Evolutionary conservation across 2,797 vertebrate species (phyloP).

Genomic region (Acanthurus lineatus): DNA sequence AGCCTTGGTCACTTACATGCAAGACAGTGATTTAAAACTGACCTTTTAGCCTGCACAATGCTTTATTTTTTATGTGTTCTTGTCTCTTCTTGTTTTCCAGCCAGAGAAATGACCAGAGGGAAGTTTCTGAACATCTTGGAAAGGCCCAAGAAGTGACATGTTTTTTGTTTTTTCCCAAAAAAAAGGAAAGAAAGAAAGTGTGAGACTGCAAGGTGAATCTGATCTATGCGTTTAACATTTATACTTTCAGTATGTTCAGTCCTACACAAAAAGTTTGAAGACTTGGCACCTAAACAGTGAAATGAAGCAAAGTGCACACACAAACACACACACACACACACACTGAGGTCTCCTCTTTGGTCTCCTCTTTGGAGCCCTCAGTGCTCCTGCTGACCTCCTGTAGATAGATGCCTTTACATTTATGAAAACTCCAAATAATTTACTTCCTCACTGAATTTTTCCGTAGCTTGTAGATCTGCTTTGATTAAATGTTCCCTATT

Average conservation of each 20-base stretch:
- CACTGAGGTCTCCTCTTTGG: neutral
- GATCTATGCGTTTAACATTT: constrained; percentile 24
- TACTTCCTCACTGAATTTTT: constrained; percentile 29
- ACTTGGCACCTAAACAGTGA: constrained; percentile 46
- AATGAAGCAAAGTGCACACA: constrained; percentile 9
- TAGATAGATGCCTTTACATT: constrained; percentile 48
- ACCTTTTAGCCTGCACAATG: neutral
- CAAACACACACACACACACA: neutral
- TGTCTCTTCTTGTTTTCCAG: constrained; percentile 83
- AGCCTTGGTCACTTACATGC: neutral
- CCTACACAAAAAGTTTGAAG: constrained; percentile 40
- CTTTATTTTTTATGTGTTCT: constrained; percentile 16
- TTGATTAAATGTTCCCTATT: constrained; percentile 70
- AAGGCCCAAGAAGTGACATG: constrained; percentile 93
- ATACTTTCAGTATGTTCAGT: constrained; percentile 34
- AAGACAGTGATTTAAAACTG: neutral
- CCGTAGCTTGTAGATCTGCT: constrained; percentile 38
- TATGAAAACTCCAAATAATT: constrained; percentile 24
- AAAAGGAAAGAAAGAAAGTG: constrained; percentile 6
- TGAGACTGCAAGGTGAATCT: constrained; percentile 30
- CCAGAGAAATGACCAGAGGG: constrained; percentile 97
- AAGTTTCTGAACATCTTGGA: constrained; percentile 99
- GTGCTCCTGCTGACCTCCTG: constrained; percentile 32
- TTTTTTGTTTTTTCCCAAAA: neutral
- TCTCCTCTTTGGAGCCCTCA: neutral